Conservation (phyloP, 2,888 invertebrate species). For the Auanema freiburgensis region DNA sequence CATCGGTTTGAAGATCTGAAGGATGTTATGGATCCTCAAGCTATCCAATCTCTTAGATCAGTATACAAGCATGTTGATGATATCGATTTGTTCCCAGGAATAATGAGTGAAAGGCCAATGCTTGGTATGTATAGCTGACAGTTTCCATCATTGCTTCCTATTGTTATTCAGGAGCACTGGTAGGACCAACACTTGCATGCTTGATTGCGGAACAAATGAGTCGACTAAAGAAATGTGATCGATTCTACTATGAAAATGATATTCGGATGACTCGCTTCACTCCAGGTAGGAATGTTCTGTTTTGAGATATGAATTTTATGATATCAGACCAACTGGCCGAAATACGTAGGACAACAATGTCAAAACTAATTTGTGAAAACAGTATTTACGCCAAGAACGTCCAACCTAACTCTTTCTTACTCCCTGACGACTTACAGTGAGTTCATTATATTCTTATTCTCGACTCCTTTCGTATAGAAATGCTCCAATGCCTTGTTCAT, state of each 20-base stretch:
- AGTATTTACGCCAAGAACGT: slow-evolving; percentile 73
- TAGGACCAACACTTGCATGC: slow-evolving; percentile 91
- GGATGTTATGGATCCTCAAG: slow-evolving; percentile 73
- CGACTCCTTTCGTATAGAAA: slow-evolving; percentile 50
- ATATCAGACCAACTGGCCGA: slow-evolving; percentile 76
- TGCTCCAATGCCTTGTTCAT: slow-evolving; percentile 59
- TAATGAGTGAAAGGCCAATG: slow-evolving; percentile 79
- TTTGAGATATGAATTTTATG: too few species aligned
- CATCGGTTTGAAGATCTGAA: slow-evolving; percentile 82
- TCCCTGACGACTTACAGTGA: slow-evolving; percentile 71
- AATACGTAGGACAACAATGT: slow-evolving; percentile 81
- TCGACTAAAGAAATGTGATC: slow-evolving; percentile 77
- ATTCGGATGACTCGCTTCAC: slow-evolving; percentile 57
- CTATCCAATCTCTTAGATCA: slow-evolving; percentile 63
- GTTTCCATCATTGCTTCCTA: not conserved
- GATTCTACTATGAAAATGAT: slow-evolving; percentile 80
- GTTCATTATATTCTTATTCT: slow-evolving; percentile 15
- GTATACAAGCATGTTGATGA: slow-evolving; percentile 79
- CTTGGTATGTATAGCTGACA: slow-evolving; percentile 63
- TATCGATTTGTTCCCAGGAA: slow-evolving; percentile 90
- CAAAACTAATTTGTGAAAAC: slow-evolving; percentile 85
- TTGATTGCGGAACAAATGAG: slow-evolving; percentile 84
- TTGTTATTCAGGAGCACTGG: slow-evolving; percentile 73
- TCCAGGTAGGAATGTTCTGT: slow-evolving; percentile 53
- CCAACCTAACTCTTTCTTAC: slow-evolving; percentile 85